Base-by-base conservation (phyloP, 1,140 invertebrate species). In the Paracyclopina nana region DNA sequence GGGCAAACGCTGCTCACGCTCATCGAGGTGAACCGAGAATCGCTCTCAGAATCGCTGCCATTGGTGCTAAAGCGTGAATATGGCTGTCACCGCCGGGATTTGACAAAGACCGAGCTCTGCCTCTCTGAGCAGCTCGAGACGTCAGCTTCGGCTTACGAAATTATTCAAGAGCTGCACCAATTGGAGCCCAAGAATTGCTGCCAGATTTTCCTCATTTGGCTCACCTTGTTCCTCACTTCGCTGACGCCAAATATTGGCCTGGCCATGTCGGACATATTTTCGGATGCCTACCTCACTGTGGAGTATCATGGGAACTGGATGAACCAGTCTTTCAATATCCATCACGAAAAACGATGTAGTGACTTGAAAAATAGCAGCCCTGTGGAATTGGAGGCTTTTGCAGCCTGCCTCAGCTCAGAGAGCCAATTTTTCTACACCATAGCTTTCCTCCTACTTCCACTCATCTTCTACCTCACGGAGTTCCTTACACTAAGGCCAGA, bases 31-130 rank as follows among this genome's bases (percentile, higher is more conserved):
- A 16, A 26, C 46, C 22, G 46, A 12, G 46, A 26, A n/a, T n/a
- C n/a, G n/a, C 28, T 48, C 4, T 22, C 46, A 14, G 46, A 48
- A 29, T 26, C 22, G n/a, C n/a, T 48, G 6, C 46, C 46, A 48
- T 26, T 48, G 22, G 46, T 48, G 9, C 22, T 48, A 27, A 48
- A 48, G 22, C 22, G 27, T 26, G 46, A 48, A 48, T 48, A 48
- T 48, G 46, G 46, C 20, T 48, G 46, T 14, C 46, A 48, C 28
- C 22, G 46, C 24, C 34, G 34, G 20, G 34, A 38, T 8, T 16
- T 38, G 34, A 38, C 20, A n/a, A 44, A 22, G 42, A 44, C 42
- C 42, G 25, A 44, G 24, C n/a, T 44, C 12, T 44, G 25, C 42
- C 24, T 48, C 16, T 48, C 27, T 27, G 29, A 28, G n/a, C 46